Conservation (phyloP, 2,797 vertebrate species). For the Erpetoichthys calabaricus region DNA sequence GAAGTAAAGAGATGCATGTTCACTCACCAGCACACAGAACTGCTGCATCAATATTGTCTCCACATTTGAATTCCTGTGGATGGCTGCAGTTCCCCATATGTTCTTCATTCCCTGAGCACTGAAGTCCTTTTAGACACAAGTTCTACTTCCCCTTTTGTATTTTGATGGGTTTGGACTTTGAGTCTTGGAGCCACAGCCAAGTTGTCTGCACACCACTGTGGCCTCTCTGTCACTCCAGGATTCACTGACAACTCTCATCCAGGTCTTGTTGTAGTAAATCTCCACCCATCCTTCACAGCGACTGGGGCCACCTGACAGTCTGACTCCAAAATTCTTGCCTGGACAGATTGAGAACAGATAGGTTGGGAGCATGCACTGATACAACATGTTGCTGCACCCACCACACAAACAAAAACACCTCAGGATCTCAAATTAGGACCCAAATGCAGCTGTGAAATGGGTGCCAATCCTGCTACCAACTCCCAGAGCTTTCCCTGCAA, state of each 20-base stretch:
- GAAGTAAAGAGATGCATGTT: too few species aligned
- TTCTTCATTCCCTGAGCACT: conserved; percentile 22
- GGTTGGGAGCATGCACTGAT: too few species aligned
- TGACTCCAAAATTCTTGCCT: too few species aligned
- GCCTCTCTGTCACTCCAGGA: conserved; percentile 27
- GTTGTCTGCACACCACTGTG: conserved; percentile 39
- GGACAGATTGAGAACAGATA: too few species aligned
- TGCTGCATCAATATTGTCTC: conserved; percentile 8
- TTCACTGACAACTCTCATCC: conserved; percentile 29
- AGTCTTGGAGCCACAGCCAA: conserved; percentile 31
- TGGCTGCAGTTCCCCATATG: conserved; percentile 21
- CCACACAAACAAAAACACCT: too few species aligned
- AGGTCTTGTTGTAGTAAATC: conserved; percentile 26
- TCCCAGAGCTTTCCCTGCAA: too few species aligned
- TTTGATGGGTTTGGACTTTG: conserved; percentile 5
- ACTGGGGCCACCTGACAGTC: conserved; percentile 18
- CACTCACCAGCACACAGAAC: conserved; percentile 15
- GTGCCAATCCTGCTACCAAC: too few species aligned
- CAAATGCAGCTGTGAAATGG: too few species aligned
- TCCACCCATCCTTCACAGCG: conserved; percentile 33
- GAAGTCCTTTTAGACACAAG: conserved; percentile 20
- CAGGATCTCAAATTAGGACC: too few species aligned
- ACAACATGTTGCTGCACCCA: too few species aligned
- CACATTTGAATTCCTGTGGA: conserved; percentile 14
- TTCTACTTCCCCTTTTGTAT: conserved; percentile 7